Base-by-base conservation (phyloP, 1,140 invertebrate genomes). In the Halesus radiatus region DNA sequence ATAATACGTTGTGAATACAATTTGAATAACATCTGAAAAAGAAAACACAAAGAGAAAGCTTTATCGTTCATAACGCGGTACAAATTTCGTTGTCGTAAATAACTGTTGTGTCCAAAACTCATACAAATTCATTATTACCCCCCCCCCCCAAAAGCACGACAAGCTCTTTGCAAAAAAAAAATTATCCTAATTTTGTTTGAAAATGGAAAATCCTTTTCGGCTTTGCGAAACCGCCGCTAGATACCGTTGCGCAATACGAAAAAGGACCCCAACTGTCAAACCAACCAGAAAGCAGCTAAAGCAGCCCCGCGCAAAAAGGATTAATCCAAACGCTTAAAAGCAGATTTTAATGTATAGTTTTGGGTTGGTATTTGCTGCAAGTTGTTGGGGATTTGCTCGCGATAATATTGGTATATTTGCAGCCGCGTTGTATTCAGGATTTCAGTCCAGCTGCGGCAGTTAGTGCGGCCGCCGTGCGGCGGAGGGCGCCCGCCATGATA, bases 361-460 rank as follows among this genome's bases (percentile, higher is more conserved):
- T 15, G 3, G 6, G 54, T 3, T 22, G 13, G 10, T n/a, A 26
- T 72, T 72, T 72, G 10, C 6, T 15, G 26, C 18, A 20, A 2
- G 3, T 18, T 72, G 68, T 16, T 1, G 0, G 3, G 1, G 22
- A 23, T 22, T 72, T 72, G 5, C 13, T 13, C 37, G 37, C 10
- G 37, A 10, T 45, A 45, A 10, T 45, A 45, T 45, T 13, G 8
- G 37, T 13, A 45, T 45, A 45, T 13, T 45, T 45, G 62, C 15
- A 45, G 32, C 37, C 15, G 8, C 0, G 68, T 22, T 16, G 23
- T 5, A 22, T 22, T 64, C 23, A 26, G 15, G 15, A 23, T 64
- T 64, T 74, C 72, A 74, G 72, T 74, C 66, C 18, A 74, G 72
- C 52, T 53, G 72, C 72, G 72, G 72, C 72, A 74, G 52, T 74